Percentiles rank a stretch among this genome's conserved stretches.
phyloP scores from a whole-genome alignment of 2,888 invertebrate species.

The Drosophila nr. perissopoda region DNA sequence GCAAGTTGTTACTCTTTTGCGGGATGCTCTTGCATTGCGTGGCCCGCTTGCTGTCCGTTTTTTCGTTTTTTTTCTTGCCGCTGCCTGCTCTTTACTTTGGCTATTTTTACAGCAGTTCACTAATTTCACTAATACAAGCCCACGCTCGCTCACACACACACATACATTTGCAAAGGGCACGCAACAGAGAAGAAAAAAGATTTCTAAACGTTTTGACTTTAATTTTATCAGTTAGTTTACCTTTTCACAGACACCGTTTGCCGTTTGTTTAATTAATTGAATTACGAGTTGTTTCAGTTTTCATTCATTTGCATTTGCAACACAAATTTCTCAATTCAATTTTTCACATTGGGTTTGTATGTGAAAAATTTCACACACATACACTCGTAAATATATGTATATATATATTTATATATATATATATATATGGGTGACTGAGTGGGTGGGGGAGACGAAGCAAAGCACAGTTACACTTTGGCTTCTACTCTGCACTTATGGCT shows the following conservation, averaged over 20 bases:
- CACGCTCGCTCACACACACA: slow-evolving; percentile 32
- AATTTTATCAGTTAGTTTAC: slow-evolving; percentile 36
- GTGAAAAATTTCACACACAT: slow-evolving; percentile 56
- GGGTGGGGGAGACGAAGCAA: slow-evolving; percentile 36
- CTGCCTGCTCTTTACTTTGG: slow-evolving; percentile 54
- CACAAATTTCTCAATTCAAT: slow-evolving; percentile 45
- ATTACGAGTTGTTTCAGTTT: slow-evolving; percentile 37
- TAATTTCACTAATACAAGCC: slow-evolving; percentile 54
- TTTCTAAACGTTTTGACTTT: slow-evolving; percentile 44
- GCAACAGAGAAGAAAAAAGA: slow-evolving; percentile 46
- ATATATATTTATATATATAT: slow-evolving; percentile 16
- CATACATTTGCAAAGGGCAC: slow-evolving; percentile 52
- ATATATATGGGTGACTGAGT: slow-evolving; percentile 38
- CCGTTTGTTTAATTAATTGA: slow-evolving; percentile 12
- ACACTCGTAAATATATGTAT: not conserved
- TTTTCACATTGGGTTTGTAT: slow-evolving; percentile 51
- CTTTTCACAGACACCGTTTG: slow-evolving; percentile 33
- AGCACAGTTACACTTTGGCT: slow-evolving; percentile 58
- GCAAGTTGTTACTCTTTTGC: slow-evolving; percentile 33
- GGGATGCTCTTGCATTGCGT: slow-evolving; percentile 45
- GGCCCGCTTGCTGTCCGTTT: slow-evolving; percentile 47
- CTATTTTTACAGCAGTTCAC: slow-evolving; percentile 71
- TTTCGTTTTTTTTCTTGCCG: slow-evolving; percentile 22
- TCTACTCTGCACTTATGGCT: slow-evolving; percentile 51
- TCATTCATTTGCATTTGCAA: slow-evolving; percentile 46